Conservation (phyloP, 1,140 invertebrate genomes). For the Druon quercuslanigerum region DNA sequence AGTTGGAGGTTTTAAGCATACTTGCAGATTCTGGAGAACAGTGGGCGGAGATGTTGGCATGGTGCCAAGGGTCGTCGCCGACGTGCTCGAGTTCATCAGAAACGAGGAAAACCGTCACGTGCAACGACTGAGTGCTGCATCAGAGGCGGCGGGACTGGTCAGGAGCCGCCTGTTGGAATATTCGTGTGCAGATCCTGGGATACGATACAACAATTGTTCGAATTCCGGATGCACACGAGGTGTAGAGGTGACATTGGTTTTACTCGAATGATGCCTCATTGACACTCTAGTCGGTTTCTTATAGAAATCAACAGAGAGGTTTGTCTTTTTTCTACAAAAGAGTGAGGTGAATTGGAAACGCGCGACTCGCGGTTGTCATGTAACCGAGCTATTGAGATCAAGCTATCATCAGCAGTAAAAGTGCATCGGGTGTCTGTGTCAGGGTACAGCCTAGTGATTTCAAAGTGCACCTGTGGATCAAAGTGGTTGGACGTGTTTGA, state of each 20-base stretch:
- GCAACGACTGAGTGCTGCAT: conserved; percentile 52
- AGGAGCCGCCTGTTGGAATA: not conserved
- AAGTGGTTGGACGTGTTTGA: not conserved
- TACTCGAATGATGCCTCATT: too few species aligned
- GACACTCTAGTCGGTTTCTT: too few species aligned
- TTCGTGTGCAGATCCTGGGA: not conserved
- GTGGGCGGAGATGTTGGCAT: conserved; percentile 48
- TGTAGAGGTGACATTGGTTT: not conserved
- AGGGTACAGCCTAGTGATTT: too few species aligned
- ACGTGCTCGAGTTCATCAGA: conserved; percentile 16
- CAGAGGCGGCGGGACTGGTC: conserved; percentile 9
- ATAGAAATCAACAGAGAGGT: too few species aligned
- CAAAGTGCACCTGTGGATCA: not conserved
- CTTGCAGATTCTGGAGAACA: conserved; percentile 1
- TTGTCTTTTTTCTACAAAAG: too few species aligned
- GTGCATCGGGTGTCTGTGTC: too few species aligned
- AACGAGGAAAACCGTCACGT: conserved; percentile 50
- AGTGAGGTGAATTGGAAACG: too few species aligned
- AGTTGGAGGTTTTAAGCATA: not conserved
- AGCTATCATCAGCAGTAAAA: too few species aligned
- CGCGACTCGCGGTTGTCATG: too few species aligned
- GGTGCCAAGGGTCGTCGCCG: conserved; percentile 40
- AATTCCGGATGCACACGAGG: not conserved
- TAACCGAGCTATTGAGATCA: too few species aligned
- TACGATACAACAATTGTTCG: conserved; percentile 9